A percentile compares a stretch with the other conserved stretches of the same genome.
These are phyloP conservation scores for Caenorhabditis tropicalis DNA, from an alignment of 1,140 invertebrate species.

Conservation along the genomic window DNA sequence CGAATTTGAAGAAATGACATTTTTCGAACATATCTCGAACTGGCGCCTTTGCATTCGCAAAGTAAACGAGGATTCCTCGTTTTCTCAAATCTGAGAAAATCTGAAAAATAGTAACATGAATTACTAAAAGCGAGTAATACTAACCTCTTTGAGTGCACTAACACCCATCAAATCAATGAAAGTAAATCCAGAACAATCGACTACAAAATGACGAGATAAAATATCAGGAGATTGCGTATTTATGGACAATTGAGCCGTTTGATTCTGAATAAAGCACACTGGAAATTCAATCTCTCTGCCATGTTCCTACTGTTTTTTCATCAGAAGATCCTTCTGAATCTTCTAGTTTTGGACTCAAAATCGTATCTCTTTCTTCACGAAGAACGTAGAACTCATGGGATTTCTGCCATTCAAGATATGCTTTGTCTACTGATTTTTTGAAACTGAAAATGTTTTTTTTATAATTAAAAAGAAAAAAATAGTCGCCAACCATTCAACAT, in stretches of 20 bases:
- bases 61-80: constrained; percentile 64
- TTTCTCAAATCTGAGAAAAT: constrained; percentile 60
- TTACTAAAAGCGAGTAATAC: background rate
- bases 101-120: constrained; percentile 46
- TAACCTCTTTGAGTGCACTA: constrained; percentile 67
- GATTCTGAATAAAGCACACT: background rate
- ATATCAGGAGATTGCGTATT: background rate
- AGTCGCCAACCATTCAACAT: constrained; percentile 61
- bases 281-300: background rate
- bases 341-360: background rate
- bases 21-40: constrained; percentile 67
- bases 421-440: constrained; percentile 66
- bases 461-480: background rate
- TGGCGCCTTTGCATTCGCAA: constrained; percentile 70
- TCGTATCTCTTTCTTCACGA: constrained; percentile 26
- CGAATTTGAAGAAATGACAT: constrained; percentile 63
- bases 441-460: constrained; percentile 55
- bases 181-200: constrained; percentile 72
- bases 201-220: constrained; percentile 63
- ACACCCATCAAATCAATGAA: constrained; percentile 72
- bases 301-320: background rate
- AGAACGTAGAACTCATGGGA: constrained; percentile 54
- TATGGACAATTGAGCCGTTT: background rate
- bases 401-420: constrained; percentile 54
- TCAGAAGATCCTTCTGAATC: background rate